Evolutionary conservation across 2,888 invertebrate species (phyloP).

Genomic region (Athrips mouffetella): DNA sequence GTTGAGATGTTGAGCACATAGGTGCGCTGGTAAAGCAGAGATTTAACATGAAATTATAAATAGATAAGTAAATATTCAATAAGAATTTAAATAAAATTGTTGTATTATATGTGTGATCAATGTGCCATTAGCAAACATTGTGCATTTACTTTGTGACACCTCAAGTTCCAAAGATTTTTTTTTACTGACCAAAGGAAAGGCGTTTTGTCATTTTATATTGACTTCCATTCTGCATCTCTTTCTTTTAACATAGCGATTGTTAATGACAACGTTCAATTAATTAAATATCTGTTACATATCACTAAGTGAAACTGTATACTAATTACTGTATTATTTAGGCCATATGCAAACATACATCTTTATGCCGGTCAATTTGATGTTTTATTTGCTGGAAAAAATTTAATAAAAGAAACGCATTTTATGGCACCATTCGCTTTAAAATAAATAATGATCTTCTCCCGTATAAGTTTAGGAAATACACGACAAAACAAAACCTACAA

Average conservation of each 20-base stretch:
- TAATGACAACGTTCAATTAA: background rate
- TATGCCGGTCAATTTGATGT: too few relatives aligned
- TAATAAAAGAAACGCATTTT: too few relatives aligned
- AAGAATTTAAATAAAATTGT: background rate
- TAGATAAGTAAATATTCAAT: background rate
- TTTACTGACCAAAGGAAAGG: slow-evolving; percentile 36
- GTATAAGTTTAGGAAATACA: too few relatives aligned
- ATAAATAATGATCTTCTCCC: too few relatives aligned
- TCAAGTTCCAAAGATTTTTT: slow-evolving; percentile 42
- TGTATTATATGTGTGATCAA: slow-evolving; percentile 25
- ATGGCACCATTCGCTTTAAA: too few relatives aligned
- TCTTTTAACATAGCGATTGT: background rate
- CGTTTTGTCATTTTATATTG: too few relatives aligned
- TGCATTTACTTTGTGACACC: slow-evolving; percentile 30
- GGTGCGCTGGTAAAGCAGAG: too few relatives aligned
- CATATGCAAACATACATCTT: too few relatives aligned
- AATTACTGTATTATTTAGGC: background rate
- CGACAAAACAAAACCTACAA: too few relatives aligned
- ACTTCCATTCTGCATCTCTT: background rate
- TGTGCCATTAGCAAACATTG: slow-evolving; percentile 35
- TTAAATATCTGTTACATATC: background rate
- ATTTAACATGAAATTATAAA: too few relatives aligned
- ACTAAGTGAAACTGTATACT: slow-evolving; percentile 3
- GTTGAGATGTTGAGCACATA: too few relatives aligned
- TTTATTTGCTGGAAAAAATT: too few relatives aligned